phyloP scores from a whole-genome alignment of 2,113 vertebrate species.

The Calonectris borealis region DNA sequence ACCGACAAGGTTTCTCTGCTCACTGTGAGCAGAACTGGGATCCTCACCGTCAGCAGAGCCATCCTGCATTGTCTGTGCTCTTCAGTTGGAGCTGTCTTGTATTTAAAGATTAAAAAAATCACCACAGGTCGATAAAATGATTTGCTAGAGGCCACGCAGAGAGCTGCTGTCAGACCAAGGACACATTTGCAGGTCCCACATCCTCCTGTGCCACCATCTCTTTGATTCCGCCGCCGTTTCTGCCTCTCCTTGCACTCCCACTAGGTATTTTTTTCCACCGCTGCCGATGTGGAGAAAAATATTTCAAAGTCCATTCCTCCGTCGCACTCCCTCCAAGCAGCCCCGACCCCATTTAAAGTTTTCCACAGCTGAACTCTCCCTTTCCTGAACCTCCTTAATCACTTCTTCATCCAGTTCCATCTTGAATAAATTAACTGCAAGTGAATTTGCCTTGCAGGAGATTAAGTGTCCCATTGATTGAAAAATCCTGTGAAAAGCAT shows the following conservation, averaged over 20 bases:
- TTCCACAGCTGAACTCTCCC: not conserved
- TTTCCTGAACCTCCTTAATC: not conserved
- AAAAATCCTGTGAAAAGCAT: not conserved
- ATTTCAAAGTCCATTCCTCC: not conserved
- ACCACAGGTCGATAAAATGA: not conserved
- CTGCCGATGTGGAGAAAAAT: not conserved
- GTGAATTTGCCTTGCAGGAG: constrained; percentile 25
- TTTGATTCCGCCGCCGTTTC: fast-evolving
- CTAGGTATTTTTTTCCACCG: not conserved
- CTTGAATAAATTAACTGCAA: constrained; percentile 63
- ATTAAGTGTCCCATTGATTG: constrained; percentile 66
- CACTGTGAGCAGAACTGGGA: not conserved
- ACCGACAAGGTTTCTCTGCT: not conserved
- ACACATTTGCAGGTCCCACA: not conserved
- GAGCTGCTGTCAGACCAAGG: not conserved
- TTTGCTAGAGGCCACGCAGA: not conserved
- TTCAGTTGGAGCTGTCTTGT: fast-evolving
- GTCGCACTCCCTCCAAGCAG: not conserved
- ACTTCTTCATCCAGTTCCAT: constrained; percentile 31
- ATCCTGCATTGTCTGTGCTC: not conserved
- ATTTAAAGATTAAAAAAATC: not conserved
- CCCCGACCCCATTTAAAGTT: not conserved
- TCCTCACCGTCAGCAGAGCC: not conserved
- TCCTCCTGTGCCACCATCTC: not conserved
- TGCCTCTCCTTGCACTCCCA: not conserved